Evolutionary conservation across 2,797 vertebrate genomes (phyloP).

Genomic region (Poliocrania exsul): DNA sequence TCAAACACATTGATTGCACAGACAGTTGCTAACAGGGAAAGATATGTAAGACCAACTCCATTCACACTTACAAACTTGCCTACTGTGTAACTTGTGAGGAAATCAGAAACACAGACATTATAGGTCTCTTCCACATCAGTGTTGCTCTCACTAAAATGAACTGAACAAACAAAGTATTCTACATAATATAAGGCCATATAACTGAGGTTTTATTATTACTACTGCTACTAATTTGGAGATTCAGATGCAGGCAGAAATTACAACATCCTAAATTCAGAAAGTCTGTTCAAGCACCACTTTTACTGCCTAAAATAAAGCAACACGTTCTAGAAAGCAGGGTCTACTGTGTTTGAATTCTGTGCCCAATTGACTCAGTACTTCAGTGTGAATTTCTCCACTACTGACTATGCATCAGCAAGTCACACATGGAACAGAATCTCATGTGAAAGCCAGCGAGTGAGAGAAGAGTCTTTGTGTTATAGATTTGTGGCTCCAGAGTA

Average conservation of each 20-base stretch:
- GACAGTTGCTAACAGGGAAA: background rate
- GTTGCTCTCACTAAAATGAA: background rate
- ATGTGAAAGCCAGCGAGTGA: background rate
- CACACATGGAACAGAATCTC: background rate
- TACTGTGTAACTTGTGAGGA: background rate
- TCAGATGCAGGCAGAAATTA: background rate
- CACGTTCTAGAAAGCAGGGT: background rate
- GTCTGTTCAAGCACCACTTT: background rate
- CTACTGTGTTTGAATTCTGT: background rate
- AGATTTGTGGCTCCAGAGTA: background rate
- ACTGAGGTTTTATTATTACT: background rate
- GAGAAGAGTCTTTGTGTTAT: background rate
- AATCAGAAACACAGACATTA: background rate
- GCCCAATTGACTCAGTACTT: background rate
- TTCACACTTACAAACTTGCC: background rate
- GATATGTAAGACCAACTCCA: background rate
- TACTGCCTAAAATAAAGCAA: background rate
- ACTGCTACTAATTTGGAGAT: background rate
- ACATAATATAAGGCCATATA: rapidly evolving
- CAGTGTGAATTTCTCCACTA: background rate
- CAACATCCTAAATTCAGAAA: background rate
- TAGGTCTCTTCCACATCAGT: background rate
- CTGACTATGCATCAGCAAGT: background rate
- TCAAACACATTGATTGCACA: background rate
- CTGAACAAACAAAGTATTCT: background rate